A percentile compares a stretch with the other conserved stretches of the same genome.
Evolutionary conservation across 2,888 invertebrate genomes (phyloP).

Genomic region (Aethes cnicana): DNA sequence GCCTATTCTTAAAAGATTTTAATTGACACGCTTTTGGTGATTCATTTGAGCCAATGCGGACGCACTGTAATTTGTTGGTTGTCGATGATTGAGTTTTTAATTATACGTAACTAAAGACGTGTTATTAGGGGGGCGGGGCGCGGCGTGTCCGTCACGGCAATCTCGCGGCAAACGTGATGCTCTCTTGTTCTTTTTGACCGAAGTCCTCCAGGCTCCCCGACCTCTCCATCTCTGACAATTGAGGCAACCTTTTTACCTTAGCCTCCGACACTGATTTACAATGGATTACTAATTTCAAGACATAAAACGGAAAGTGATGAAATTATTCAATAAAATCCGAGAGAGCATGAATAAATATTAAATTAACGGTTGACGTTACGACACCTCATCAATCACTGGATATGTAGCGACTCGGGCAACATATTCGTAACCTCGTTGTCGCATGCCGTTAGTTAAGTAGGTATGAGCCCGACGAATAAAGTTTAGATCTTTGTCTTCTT

Average conservation of each 20-base stretch:
- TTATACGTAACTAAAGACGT: slow-evolving; percentile 74
- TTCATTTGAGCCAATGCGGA: slow-evolving; percentile 60
- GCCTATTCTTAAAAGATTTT: slow-evolving; percentile 62
- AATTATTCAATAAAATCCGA: slow-evolving; percentile 38
- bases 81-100: slow-evolving; percentile 80
- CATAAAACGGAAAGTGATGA: slow-evolving; percentile 33
- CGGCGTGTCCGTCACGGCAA: slow-evolving; percentile 64
- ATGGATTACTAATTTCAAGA: slow-evolving; percentile 42
- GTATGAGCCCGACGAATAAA: slow-evolving; percentile 54
- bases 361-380: slow-evolving; percentile 60
- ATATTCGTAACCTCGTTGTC: slow-evolving; percentile 59
- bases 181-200: slow-evolving; percentile 44
- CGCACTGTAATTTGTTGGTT: slow-evolving; percentile 67
- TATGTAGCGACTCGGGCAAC: slow-evolving; percentile 54
- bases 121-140: slow-evolving; percentile 71
- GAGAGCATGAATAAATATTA: slow-evolving; percentile 51
- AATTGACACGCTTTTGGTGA: slow-evolving; percentile 66
- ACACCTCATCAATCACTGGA: slow-evolving; percentile 58
- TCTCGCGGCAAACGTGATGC: slow-evolving; percentile 52
- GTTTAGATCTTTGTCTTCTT: slow-evolving; percentile 35
- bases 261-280: slow-evolving; percentile 46
- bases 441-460: slow-evolving; percentile 24
- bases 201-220: slow-evolving; percentile 35
- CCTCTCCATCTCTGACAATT: slow-evolving; percentile 51
- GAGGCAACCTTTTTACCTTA: slow-evolving; percentile 41